Percentiles rank a stretch among this genome's conserved stretches.
These are phyloP conservation scores for Ganaspis sp. DNA, from an alignment of 1,140 invertebrate species.

Conservation along the genomic window DNA sequence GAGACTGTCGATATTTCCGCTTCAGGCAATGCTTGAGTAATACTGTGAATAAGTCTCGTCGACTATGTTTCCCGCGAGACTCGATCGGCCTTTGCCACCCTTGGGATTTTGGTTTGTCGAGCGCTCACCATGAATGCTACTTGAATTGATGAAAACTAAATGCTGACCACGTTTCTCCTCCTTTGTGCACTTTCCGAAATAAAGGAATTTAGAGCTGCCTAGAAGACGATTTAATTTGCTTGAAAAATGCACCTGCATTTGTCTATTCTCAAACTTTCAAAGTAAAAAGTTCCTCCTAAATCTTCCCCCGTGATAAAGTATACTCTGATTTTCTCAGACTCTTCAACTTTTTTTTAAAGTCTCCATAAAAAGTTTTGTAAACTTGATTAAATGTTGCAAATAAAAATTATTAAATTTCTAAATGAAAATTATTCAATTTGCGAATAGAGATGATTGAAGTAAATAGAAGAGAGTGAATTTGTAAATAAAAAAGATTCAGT, in stretches of 20 bases:
- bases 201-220: background rate
- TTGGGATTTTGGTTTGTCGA: conserved; percentile 25
- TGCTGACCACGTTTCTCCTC: conserved; percentile 21
- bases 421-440: too few species aligned
- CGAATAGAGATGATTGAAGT: too few species aligned
- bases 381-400: too few species aligned
- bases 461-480: too few species aligned
- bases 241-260: background rate
- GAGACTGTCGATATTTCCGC: conserved; percentile 28
- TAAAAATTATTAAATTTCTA: too few species aligned
- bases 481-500: too few species aligned
- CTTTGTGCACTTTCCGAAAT: background rate
- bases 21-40: conserved; percentile 27
- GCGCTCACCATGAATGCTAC: conserved; percentile 14
- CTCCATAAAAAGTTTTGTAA: too few species aligned
- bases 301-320: too few species aligned
- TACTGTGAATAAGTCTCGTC: conserved; percentile 31
- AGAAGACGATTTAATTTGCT: background rate
- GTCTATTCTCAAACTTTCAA: background rate
- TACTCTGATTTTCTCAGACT: too few species aligned
- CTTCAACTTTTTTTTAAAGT: too few species aligned
- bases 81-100: background rate
- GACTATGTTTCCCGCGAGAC: conserved; percentile 17
- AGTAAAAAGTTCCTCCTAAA: too few species aligned
- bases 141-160: conserved; percentile 29